Evolutionary conservation across 35 echinoderm and acorn worm species (phyloP), one percentile per base, ranked within the genome.

Genomic region (Lytechinus pictus): DNA sequence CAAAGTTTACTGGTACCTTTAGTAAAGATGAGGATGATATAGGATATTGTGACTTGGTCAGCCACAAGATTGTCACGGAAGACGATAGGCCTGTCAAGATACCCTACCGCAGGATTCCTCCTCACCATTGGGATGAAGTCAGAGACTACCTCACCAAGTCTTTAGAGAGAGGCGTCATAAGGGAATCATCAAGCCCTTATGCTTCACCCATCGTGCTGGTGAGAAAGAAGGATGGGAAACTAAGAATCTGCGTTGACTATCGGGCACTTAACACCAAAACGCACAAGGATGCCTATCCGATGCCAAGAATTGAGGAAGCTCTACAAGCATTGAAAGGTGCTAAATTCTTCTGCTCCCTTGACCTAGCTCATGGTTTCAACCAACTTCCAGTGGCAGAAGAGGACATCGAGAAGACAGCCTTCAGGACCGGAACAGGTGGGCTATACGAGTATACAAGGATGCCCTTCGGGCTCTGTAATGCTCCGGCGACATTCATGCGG

Each of bases 381-480:
- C 94, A 97, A 21, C 86, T 95, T 8, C 53, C 24, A 33, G 57
- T 95, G 55, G 89, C 14, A 28, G 29, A 33, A 44, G 66, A 94
- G 10, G 92, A 94, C 13, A 94, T 53, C 19, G 86, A 97, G 9
- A 96, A 96, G 58, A 95, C 96, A 27, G 95, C 95, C 10, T 97
- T 97, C 86, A 57, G 53, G 14, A 94, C 72, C 2, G 53, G 94
- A 21, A 55, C 54, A 55, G 54, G 54, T 6, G 57, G 93, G 6
- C 56, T 97, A 54, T 96, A 94, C 27, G 53, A 95, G 56, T 96
- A 94, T 8, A 27, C 51, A 52, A 57, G 96, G 19, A 97, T 96
- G 97, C 87, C 97, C 21, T 95, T 94, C 89, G 97, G 95, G 11
- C 66, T 97, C 10, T 88, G 44, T 24, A 96, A 96, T 54, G 97